Percentiles rank a stretch among this genome's conserved stretches.
phyloP scores from a whole-genome alignment of 2,113 vertebrate species.

The Epinephelus cyanopodus region DNA sequence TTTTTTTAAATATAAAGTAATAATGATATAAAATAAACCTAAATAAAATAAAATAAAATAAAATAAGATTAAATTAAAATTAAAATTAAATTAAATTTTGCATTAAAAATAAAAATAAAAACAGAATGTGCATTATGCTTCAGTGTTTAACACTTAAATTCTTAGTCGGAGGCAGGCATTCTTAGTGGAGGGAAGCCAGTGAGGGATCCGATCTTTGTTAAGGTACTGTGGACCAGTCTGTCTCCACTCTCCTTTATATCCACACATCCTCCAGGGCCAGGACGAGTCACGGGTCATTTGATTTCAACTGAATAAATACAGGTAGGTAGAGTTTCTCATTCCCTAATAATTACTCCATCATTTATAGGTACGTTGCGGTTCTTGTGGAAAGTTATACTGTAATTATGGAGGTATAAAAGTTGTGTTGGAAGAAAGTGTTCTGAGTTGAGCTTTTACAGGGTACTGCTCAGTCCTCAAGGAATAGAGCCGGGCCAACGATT shows the following conservation, averaged over 20 bases:
- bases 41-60: too few relatives aligned
- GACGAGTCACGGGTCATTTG: background rate
- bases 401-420: background rate
- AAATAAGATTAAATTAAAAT: too few relatives aligned
- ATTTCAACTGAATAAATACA: background rate
- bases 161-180: too few relatives aligned
- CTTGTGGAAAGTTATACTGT: background rate
- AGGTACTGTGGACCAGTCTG: background rate
- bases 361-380: background rate
- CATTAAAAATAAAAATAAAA: too few relatives aligned
- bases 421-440: background rate
- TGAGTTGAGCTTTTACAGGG: background rate
- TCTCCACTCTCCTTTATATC: background rate
- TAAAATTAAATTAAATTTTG: too few relatives aligned
- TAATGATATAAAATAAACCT: too few relatives aligned
- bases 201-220: too few relatives aligned
- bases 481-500: background rate
- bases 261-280: background rate
- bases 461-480: background rate
- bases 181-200: too few relatives aligned
- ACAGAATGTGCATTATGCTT: too few relatives aligned
- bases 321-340: background rate
- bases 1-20: too few relatives aligned
- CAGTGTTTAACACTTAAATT: too few relatives aligned
- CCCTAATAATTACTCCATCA: background rate